Evolutionary conservation across 2,888 invertebrate species (phyloP), one percentile per base, ranked within the genome.

Genomic region (Eilema depressum): DNA sequence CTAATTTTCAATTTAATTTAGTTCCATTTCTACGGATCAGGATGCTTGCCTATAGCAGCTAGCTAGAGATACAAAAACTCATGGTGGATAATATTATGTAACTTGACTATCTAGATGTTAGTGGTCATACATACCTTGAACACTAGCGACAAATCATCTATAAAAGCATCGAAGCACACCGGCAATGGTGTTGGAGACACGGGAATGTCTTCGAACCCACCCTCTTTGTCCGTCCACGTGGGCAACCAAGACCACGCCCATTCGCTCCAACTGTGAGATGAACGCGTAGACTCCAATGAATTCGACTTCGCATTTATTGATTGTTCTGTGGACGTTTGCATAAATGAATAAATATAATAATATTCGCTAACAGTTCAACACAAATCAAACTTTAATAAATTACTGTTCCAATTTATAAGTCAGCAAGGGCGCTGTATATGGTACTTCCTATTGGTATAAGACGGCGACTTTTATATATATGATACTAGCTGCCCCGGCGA

Each of bases 211-310:
- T 89, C 91, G 2, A 80, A 79, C 0, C 83, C 85, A 0, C 75
- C 82, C 61, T 87, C 89, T 47, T 86, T 85, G 73, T 92, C 92
- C 68, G 75, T 77, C 88, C 88, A 89, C 28, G 91, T 77, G 2
- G 94, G 95, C 74, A 94, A 75, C 94, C 94, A 95, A 4, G 95
- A 95, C 94, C 94, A 93, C 63, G 94, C 95, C 95, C 95, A 95
- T 28, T 93, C 91, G 23, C 93, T 89, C 95, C 95, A 95, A 69
- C 91, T 92, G 68, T 85, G 92, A 0, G 59, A n/a, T 26, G 80
- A 68, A 0, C 89, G 87, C 1, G 83, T 72, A 5, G 91, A 89
- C 77, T 93, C 93, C 4, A 88, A 86, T 0, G 86, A 66, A 25
- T 28, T 56, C n/a, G 56, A 23, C 56, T 65, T 65, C 25, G 11